Conservation (phyloP, 2,797 vertebrate species). For the Hippoglossus hippoglossus region DNA sequence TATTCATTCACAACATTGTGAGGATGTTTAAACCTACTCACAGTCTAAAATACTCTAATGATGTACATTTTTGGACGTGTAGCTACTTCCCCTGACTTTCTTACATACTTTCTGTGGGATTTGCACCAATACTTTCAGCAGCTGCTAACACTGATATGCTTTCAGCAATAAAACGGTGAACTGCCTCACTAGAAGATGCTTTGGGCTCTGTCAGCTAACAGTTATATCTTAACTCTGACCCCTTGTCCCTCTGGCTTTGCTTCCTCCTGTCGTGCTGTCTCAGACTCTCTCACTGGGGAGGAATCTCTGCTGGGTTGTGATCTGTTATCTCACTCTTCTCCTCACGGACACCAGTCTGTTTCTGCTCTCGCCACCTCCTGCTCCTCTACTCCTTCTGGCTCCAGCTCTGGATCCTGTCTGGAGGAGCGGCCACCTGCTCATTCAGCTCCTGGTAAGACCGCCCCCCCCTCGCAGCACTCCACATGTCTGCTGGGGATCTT, state of each 20-base stretch:
- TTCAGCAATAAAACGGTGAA: neutral
- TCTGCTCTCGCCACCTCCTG: constrained; percentile 89
- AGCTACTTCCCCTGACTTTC: neutral
- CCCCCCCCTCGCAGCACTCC: constrained; percentile 15
- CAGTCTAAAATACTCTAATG: too few relatives aligned
- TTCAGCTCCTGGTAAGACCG: constrained; percentile 89
- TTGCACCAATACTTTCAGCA: neutral
- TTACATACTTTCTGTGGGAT: neutral
- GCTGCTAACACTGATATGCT: neutral
- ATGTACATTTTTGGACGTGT: neutral
- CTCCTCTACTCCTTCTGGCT: constrained; percentile 86
- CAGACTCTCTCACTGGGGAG: constrained; percentile 93
- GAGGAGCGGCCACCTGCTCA: constrained; percentile 89
- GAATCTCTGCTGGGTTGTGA: constrained; percentile 93
- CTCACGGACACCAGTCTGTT: constrained; percentile 84
- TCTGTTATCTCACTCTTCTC: constrained; percentile 91
- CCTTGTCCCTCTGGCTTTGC: constrained; percentile 48
- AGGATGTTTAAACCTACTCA: too few relatives aligned
- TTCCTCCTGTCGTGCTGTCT: constrained; percentile 65
- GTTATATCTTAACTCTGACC: constrained; percentile 26
- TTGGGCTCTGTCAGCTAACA: constrained; percentile 26
- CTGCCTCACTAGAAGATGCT: constrained; percentile 19
- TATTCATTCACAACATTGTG: too few relatives aligned
- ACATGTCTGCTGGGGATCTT: constrained; percentile 17
- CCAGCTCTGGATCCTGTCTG: constrained; percentile 82